These are phyloP conservation scores for Lepidostoma basale DNA, from an alignment of 1,140 invertebrate genomes.

Conservation along the genomic window DNA sequence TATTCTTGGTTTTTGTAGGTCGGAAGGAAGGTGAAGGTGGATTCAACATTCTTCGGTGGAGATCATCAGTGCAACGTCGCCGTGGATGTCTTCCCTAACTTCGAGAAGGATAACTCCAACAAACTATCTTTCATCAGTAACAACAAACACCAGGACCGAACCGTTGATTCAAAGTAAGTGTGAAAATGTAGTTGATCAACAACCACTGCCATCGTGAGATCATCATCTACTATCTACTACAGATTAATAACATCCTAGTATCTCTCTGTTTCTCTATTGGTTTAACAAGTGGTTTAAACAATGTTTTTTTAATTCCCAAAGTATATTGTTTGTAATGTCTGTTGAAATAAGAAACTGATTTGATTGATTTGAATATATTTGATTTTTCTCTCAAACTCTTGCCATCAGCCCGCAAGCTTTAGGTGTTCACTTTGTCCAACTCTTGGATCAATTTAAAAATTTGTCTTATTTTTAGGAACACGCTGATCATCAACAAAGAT, in stretches of 20 bases:
- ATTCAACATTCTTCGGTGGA: slow-evolving; percentile 63
- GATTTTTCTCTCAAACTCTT: background rate
- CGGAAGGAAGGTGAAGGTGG: slow-evolving; percentile 67
- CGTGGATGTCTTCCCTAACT: slow-evolving; percentile 67
- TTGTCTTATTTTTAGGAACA: slow-evolving; percentile 54
- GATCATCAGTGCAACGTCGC: slow-evolving; percentile 64
- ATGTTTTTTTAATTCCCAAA: too few species aligned
- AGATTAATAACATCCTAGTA: too few species aligned
- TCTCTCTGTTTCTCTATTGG: too few species aligned
- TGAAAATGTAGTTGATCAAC: too few species aligned
- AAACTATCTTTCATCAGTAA: slow-evolving; percentile 68
- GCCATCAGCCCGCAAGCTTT: background rate
- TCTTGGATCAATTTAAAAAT: too few species aligned
- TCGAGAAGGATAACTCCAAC: slow-evolving; percentile 70
- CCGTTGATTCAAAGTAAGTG: slow-evolving; percentile 68
- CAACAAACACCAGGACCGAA: slow-evolving; percentile 61
- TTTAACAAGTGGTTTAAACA: too few species aligned
- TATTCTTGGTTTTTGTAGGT: slow-evolving; percentile 43
- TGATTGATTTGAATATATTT: background rate
- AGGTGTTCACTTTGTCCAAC: too few species aligned
- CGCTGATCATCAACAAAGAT: slow-evolving; percentile 61
- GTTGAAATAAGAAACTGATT: too few species aligned
- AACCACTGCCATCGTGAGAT: too few species aligned
- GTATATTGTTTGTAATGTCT: too few species aligned
- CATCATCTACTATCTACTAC: too few species aligned